Conservation (phyloP, 2,113 vertebrate species). For the Amazona vittata region DNA sequence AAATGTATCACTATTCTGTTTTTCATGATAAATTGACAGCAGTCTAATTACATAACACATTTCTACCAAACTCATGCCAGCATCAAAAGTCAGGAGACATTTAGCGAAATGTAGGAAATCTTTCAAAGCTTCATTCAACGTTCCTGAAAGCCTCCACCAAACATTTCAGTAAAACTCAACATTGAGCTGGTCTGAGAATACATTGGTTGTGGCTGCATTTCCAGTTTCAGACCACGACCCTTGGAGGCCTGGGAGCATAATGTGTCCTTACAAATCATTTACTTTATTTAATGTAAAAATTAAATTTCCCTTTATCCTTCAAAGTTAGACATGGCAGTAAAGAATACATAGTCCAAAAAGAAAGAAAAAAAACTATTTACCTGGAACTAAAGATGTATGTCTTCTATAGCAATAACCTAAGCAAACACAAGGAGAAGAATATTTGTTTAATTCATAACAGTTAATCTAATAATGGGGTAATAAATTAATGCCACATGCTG, state of each 20-base stretch:
- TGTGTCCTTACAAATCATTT: not conserved
- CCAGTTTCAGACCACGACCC: not conserved
- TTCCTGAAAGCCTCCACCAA: not conserved
- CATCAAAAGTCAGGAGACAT: not conserved
- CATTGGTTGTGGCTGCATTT: not conserved
- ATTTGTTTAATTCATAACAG: not conserved
- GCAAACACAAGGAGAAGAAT: not conserved
- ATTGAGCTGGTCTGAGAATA: not conserved
- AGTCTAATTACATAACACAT: not conserved
- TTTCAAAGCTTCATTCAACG: not conserved
- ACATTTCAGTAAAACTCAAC: not conserved
- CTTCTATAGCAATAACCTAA: not conserved
- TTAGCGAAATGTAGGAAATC: not conserved
- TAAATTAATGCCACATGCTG: conserved; percentile 24
- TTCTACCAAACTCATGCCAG: not conserved
- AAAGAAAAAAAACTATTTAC: not conserved
- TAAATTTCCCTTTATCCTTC: not conserved
- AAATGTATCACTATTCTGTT: not conserved
- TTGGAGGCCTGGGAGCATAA: not conserved
- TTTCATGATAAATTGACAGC: not conserved
- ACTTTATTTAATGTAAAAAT: not conserved
- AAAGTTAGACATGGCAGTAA: not conserved
- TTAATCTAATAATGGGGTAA: not conserved
- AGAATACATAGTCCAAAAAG: not conserved
- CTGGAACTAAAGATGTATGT: not conserved